phyloP scores from a whole-genome alignment of 2,888 invertebrate genomes.

The Scaptomyza flava region DNA sequence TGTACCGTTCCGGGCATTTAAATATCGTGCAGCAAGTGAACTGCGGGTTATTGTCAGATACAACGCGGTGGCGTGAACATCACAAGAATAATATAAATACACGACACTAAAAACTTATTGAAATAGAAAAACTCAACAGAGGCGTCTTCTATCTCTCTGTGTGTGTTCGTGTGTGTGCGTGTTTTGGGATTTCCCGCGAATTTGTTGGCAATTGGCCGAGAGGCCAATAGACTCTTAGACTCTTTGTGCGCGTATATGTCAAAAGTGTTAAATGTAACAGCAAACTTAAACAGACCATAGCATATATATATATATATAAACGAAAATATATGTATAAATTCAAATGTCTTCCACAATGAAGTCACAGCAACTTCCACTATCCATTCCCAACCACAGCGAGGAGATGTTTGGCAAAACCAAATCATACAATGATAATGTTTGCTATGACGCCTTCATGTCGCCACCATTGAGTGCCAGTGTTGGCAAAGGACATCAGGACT shows the following conservation, averaged over 20 bases:
- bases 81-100: constrained; percentile 39
- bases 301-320: constrained; percentile 5
- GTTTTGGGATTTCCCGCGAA: constrained; percentile 83
- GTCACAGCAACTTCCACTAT: constrained; percentile 60
- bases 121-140: constrained; percentile 24
- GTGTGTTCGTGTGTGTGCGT: constrained; percentile 22
- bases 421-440: constrained; percentile 25
- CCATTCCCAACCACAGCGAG: constrained; percentile 55
- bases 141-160: not conserved
- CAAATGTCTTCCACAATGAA: constrained; percentile 76
- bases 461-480: constrained; percentile 76
- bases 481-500: constrained; percentile 39
- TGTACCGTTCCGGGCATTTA: constrained; percentile 78
- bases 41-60: constrained; percentile 81
- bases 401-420: constrained; percentile 49
- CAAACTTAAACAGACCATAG: constrained; percentile 5
- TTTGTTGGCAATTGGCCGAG: constrained; percentile 72
- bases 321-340: constrained; percentile 4
- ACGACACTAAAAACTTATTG: constrained; percentile 12
- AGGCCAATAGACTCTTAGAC: constrained; percentile 34
- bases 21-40: constrained; percentile 81
- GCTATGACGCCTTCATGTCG: constrained; percentile 69
- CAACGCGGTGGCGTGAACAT: constrained; percentile 82
- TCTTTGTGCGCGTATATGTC: constrained; percentile 46
- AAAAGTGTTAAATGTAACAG: constrained; percentile 65